Evolutionary conservation across 2,797 vertebrate species (phyloP).

Genomic region (Botia kubotai): DNA sequence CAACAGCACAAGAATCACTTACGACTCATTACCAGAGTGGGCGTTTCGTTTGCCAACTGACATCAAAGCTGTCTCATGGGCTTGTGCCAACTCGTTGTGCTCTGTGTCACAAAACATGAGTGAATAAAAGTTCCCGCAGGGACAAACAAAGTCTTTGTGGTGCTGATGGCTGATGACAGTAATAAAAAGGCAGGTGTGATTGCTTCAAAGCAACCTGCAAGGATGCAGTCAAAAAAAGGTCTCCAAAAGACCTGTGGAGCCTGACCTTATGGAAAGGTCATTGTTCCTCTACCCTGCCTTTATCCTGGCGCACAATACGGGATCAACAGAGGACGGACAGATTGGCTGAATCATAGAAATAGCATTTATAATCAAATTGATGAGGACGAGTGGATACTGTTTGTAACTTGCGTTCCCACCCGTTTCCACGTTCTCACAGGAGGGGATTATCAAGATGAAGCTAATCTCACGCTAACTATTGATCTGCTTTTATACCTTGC

Average conservation of each 20-base stretch:
- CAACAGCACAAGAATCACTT: constrained; percentile 63
- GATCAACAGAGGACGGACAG: constrained; percentile 43
- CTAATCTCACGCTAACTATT: constrained; percentile 70
- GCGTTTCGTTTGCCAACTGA: constrained; percentile 56
- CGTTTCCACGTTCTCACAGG: constrained; percentile 64
- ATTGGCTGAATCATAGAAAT: constrained; percentile 30
- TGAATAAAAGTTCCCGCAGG: constrained; percentile 57
- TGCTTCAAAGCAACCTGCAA: constrained; percentile 48
- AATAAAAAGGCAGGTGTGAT: constrained; percentile 58
- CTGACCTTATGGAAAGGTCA: constrained; percentile 49
- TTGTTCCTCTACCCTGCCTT: constrained; percentile 17
- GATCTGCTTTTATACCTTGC: constrained; percentile 73
- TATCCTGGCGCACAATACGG: constrained; percentile 7
- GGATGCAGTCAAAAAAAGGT: constrained; percentile 51
- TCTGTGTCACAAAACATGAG: constrained; percentile 40
- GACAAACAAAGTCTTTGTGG: constrained; percentile 56
- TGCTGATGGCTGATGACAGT: constrained; percentile 47
- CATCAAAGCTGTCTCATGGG: constrained; percentile 48
- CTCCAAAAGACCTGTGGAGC: constrained; percentile 48
- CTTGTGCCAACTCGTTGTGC: constrained; percentile 47
- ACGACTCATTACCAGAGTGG: constrained; percentile 34
- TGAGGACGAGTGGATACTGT: constrained; percentile 40
- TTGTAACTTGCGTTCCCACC: constrained; percentile 26
- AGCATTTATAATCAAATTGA: constrained; percentile 44
- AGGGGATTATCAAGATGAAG: constrained; percentile 71